Evolutionary conservation across 2,113 vertebrate species (phyloP).

Genomic region (Oryzias javanicus): DNA sequence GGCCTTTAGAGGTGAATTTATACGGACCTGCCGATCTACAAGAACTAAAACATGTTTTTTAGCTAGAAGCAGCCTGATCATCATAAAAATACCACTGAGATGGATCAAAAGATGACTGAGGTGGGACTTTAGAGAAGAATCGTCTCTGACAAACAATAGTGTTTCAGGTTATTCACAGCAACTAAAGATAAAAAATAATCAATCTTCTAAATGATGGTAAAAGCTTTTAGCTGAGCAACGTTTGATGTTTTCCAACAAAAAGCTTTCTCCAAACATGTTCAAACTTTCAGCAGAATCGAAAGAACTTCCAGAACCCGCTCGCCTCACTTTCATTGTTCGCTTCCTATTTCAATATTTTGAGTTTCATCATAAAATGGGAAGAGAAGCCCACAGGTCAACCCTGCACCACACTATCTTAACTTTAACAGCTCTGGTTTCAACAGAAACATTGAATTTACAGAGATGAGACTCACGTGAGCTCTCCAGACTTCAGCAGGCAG

Average conservation of each 20-base stretch:
- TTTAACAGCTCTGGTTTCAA: not conserved
- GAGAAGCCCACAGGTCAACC: not conserved
- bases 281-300: not conserved
- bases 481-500: constrained; percentile 88
- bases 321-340: constrained; percentile 22
- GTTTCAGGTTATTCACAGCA: too few species aligned
- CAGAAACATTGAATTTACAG: not conserved
- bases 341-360: constrained; percentile 10
- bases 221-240: too few species aligned
- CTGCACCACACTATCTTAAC: not conserved
- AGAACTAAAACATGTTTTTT: too few species aligned
- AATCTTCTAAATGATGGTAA: too few species aligned
- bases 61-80: too few species aligned
- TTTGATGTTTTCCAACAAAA: not conserved
- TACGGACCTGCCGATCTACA: too few species aligned
- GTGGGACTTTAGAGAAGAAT: too few species aligned
- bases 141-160: too few species aligned
- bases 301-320: not conserved
- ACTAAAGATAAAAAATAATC: too few species aligned
- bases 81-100: too few species aligned
- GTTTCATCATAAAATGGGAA: not conserved
- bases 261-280: not conserved
- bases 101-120: too few species aligned
- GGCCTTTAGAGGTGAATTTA: too few species aligned
- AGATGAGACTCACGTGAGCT: constrained; percentile 86